Base-by-base conservation (phyloP, 2,797 vertebrate genomes). In the Pseudochaenichthys georgianus region DNA sequence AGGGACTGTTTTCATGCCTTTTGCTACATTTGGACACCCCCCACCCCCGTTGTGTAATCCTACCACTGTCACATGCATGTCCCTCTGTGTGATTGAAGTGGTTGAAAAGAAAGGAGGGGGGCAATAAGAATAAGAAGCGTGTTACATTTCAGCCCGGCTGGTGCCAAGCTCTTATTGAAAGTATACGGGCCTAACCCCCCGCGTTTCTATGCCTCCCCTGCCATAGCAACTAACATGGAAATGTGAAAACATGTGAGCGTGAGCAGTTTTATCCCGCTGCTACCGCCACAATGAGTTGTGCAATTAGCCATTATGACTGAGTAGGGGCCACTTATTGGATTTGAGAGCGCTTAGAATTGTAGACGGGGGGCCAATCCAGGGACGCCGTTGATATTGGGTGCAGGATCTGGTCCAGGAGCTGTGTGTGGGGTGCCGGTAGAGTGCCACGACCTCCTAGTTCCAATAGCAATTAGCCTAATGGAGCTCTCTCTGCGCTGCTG, bases 171-270 rank as follows among this genome's bases (percentile, higher is more conserved):
- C 68, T 80, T 77, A 79, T 73, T 81, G 76, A 82, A 71, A 75
- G 62, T 86, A 81, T 53, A 87, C 9, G 31, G 76, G 41, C 83
- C 74, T 69, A 23, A 60, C 61, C 62, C 70, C 45, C 8, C 34
- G n/a, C 43, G 63, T 82, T 75, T 75, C 87, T 82, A 82, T 75
- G 78, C 58, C 73, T 63, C 73, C 66, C 48, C 66, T 82, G 65
- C 84, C 88, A 93, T 90, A 84, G 88, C 81, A 89, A 93, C 91
- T 76, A 63, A 90, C 88, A 88, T n/a, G 57, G 64, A 80, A 64
- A 79, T 55, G 64, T 64, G 68, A 85, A 86, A 85, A 90, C 86
- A 86, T 82, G 73, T 47, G 38, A 63, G 72, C 41, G 17, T 16
- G 75, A 81, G 83, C 70, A 9, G 79, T 79, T 83, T 74, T 55